These are phyloP conservation scores for Habroteleia sp. DNA, from an alignment of 2,888 invertebrate genomes.

Conservation along the genomic window DNA sequence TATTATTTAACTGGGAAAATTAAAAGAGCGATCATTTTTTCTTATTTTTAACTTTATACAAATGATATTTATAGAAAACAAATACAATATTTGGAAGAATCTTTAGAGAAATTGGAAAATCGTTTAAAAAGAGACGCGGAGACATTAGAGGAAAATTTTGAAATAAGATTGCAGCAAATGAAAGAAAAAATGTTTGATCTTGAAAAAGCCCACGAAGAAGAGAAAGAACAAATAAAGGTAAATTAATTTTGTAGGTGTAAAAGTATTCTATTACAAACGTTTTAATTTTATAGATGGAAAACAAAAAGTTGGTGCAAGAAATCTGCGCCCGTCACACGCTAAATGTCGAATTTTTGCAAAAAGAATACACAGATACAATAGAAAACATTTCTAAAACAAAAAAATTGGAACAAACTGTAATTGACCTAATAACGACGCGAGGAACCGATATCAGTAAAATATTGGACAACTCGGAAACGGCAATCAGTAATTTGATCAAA, in stretches of 20 bases:
- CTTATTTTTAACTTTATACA: too few species aligned
- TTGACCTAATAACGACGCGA: slow-evolving; percentile 70
- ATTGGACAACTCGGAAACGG: slow-evolving; percentile 70
- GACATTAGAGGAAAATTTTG: slow-evolving; percentile 32
- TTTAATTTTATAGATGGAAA: slow-evolving; percentile 68
- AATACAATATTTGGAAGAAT: slow-evolving; percentile 45
- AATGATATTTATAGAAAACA: slow-evolving; percentile 34
- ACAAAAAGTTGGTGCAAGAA: slow-evolving; percentile 69
- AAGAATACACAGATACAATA: slow-evolving; percentile 74
- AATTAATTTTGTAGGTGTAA: not conserved
- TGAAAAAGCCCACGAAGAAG: slow-evolving; percentile 41
- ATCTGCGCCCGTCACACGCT: slow-evolving; percentile 70
- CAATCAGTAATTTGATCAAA: slow-evolving; percentile 70
- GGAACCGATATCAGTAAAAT: slow-evolving; percentile 72
- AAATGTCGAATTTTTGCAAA: slow-evolving; percentile 72
- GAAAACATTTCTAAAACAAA: slow-evolving; percentile 75
- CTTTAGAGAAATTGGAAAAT: slow-evolving; percentile 41
- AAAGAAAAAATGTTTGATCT: slow-evolving; percentile 45
- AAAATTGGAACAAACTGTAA: slow-evolving; percentile 71
- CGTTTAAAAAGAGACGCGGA: slow-evolving; percentile 41
- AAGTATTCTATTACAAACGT: too few species aligned
- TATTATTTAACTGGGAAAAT: too few species aligned
- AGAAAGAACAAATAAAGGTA: slow-evolving; percentile 45
- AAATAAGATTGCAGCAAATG: slow-evolving; percentile 46
- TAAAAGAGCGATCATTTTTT: too few species aligned